These are phyloP conservation scores for Drosophila putrida DNA, from an alignment of 2,888 invertebrate species.

Conservation along the genomic window DNA sequence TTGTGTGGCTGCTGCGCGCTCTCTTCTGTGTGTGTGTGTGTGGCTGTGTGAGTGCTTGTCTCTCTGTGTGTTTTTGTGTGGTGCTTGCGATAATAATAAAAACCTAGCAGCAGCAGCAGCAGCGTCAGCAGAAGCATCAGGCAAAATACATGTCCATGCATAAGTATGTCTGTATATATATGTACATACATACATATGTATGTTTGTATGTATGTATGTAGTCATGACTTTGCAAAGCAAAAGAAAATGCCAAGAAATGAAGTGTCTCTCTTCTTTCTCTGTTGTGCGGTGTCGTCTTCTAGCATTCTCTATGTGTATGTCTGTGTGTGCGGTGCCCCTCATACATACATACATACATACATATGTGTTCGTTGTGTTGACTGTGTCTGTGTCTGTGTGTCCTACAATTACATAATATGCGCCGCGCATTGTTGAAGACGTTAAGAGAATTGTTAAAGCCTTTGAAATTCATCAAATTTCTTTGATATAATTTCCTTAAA, in stretches of 20 bases:
- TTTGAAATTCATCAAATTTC: slow-evolving; percentile 36
- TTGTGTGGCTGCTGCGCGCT: slow-evolving; percentile 51
- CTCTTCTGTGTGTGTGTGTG: slow-evolving; percentile 34
- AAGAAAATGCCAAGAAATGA: slow-evolving; percentile 77
- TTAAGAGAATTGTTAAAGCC: slow-evolving; percentile 61
- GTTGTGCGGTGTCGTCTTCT: slow-evolving; percentile 40
- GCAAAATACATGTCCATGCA: slow-evolving; percentile 56
- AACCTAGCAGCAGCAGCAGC: slow-evolving; percentile 55
- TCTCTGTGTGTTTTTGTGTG: slow-evolving; percentile 42
- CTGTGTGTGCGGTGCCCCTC: slow-evolving; percentile 35
- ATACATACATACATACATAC: slow-evolving; percentile 14
- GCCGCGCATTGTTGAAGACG: slow-evolving; percentile 69
- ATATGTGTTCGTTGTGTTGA: slow-evolving; percentile 1
- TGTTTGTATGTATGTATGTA: not conserved
- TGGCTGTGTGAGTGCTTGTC: slow-evolving; percentile 23
- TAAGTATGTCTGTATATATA: slow-evolving; percentile 30
- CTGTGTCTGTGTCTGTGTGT: slow-evolving; percentile 50
- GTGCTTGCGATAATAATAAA: slow-evolving; percentile 73
- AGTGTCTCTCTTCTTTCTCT: slow-evolving; percentile 65
- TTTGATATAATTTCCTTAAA: not conserved
- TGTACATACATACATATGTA: too few species aligned
- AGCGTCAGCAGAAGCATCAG: slow-evolving; percentile 42
- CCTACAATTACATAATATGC: slow-evolving; percentile 78
- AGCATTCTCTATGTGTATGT: slow-evolving; percentile 15
- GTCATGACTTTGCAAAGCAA: slow-evolving; percentile 44